phyloP scores from a whole-genome alignment of 2,888 invertebrate species.

The Eupithecia dodoneata region DNA sequence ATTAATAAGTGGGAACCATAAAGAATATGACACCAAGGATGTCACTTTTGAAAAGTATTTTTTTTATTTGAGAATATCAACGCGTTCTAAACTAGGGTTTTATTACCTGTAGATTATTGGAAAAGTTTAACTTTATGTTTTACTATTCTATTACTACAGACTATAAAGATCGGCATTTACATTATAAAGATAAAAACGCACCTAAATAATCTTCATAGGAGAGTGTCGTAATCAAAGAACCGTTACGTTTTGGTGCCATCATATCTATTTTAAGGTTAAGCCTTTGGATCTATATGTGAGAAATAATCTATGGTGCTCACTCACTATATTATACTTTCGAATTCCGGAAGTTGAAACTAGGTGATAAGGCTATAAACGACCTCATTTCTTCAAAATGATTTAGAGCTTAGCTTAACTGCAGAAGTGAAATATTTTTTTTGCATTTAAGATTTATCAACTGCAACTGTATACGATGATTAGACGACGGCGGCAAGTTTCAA shows the following conservation, averaged over 20 bases:
- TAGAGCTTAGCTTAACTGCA: neutral
- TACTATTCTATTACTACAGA: neutral
- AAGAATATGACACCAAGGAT: neutral
- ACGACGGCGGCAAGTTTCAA: slow-evolving; percentile 8
- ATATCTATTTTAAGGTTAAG: slow-evolving; percentile 40
- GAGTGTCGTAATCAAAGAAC: slow-evolving; percentile 43
- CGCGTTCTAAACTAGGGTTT: neutral
- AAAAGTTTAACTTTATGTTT: neutral
- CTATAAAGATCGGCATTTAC: slow-evolving; percentile 17
- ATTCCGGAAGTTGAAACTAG: neutral
- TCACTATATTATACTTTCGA: neutral
- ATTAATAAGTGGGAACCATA: slow-evolving; percentile 2
- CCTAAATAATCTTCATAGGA: slow-evolving; percentile 14
- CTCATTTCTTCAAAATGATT: neutral
- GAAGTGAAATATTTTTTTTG: neutral
- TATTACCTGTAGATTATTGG: neutral
- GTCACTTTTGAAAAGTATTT: neutral
- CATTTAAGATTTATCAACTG: neutral
- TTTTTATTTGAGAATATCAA: neutral
- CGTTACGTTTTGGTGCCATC: slow-evolving; percentile 42
- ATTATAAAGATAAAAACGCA: slow-evolving; percentile 15
- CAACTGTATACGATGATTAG: neutral
- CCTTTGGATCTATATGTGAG: neutral
- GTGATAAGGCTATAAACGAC: neutral
- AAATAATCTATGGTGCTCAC: neutral